phyloP scores from a whole-genome alignment of 1,140 invertebrate species.

The Zelostemma sp. region DNA sequence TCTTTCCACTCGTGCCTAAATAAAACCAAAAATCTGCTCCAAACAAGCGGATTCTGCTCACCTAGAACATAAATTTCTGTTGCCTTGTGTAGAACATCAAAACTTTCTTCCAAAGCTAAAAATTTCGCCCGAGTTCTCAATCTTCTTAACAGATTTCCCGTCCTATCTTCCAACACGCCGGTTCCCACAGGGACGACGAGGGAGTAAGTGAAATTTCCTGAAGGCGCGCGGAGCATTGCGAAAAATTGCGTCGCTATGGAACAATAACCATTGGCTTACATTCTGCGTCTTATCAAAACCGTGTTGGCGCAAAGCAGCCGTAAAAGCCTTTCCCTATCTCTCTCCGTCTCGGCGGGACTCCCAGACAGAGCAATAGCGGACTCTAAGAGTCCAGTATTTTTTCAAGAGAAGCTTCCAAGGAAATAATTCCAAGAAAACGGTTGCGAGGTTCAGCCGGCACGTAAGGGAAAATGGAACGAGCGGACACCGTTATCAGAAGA shows the following conservation, averaged over 20 bases:
- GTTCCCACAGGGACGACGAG: background rate
- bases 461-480: background rate
- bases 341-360: too few relatives aligned
- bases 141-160: background rate
- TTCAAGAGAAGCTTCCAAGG: background rate
- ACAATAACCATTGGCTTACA: constrained; percentile 4
- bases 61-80: too few relatives aligned
- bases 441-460: background rate
- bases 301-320: background rate
- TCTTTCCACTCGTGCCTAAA: too few relatives aligned
- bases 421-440: background rate
- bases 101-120: too few relatives aligned
- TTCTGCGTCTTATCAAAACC: background rate
- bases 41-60: too few relatives aligned
- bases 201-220: background rate
- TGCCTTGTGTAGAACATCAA: too few relatives aligned
- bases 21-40: too few relatives aligned
- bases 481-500: background rate
- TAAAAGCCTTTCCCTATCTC: background rate
- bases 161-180: background rate
- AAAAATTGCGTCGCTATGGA: background rate
- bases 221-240: background rate
- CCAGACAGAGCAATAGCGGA: background rate
- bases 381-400: background rate
- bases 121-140: too few relatives aligned